Conservation (phyloP, 2,113 vertebrate species). For the Oreochromis tanganicae region DNA sequence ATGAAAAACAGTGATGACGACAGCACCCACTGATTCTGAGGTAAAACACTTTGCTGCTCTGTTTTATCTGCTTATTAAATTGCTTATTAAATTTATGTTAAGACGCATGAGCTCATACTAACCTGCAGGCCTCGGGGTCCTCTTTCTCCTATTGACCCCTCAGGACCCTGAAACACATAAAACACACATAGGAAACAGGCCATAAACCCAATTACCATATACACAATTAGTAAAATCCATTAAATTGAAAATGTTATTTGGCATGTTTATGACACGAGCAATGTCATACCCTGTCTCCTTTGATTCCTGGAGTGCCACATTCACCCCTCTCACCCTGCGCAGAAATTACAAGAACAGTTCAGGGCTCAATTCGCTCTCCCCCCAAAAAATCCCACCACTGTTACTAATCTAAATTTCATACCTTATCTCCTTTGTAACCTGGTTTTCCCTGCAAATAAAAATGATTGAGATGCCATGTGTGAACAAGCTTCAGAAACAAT, state of each 20-base stretch:
- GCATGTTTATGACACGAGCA: background rate
- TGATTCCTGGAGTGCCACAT: constrained; percentile 86
- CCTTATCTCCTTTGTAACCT: constrained; percentile 88
- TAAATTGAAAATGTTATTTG: background rate
- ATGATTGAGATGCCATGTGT: background rate
- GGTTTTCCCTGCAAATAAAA: constrained; percentile 72
- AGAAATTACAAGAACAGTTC: background rate
- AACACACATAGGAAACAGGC: background rate
- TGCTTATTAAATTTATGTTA: background rate
- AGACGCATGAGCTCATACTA: background rate
- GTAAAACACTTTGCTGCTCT: background rate
- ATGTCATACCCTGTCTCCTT: constrained; percentile 83
- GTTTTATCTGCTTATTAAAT: background rate
- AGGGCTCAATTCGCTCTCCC: background rate
- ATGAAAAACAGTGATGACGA: background rate
- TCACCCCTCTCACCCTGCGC: constrained; percentile 86
- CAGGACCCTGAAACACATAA: constrained; percentile 76
- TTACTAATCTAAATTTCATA: constrained; percentile 33
- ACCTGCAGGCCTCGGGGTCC: constrained; percentile 84
- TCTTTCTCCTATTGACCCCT: constrained; percentile 77
- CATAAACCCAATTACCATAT: background rate
- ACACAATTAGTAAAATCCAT: background rate
- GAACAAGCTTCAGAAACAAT: background rate
- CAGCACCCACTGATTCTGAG: background rate
- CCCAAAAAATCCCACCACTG: background rate